Evolutionary conservation across 2,113 vertebrate species (phyloP).

Genomic region (Bagarius yarrelli): DNA sequence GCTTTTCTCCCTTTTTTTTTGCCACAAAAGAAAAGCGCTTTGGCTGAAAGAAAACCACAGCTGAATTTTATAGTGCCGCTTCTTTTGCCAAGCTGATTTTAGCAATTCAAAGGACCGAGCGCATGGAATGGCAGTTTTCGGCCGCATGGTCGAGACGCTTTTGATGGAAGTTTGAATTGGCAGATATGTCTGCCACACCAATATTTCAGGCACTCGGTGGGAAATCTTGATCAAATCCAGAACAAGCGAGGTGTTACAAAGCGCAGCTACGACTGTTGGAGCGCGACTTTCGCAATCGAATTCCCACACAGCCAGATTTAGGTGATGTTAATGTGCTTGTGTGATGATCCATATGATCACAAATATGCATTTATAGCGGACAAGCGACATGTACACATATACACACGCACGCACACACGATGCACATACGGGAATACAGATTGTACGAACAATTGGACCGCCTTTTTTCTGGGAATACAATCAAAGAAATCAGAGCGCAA

Average conservation of each 20-base stretch:
- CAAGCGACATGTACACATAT: conserved; percentile 12
- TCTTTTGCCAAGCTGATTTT: conserved; percentile 81
- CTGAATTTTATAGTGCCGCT: conserved; percentile 78
- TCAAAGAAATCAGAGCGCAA: conserved; percentile 53
- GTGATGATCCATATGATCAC: conserved; percentile 55
- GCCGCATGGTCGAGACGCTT: conserved; percentile 64
- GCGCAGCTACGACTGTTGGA: conserved; percentile 60
- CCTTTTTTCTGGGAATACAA: conserved; percentile 50
- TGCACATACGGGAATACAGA: conserved; percentile 44
- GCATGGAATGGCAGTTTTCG: conserved; percentile 71
- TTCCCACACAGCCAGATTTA: conserved; percentile 65
- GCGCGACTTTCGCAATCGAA: conserved; percentile 64
- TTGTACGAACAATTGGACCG: conserved; percentile 50
- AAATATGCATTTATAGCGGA: conserved; percentile 42
- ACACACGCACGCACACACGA: conserved; percentile 9
- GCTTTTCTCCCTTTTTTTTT: conserved; percentile 69
- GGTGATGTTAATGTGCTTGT: conserved; percentile 64
- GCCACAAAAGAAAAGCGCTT: conserved; percentile 79
- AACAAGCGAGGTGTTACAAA: conserved; percentile 56
- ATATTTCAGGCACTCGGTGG: conserved; percentile 73
- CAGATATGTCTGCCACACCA: conserved; percentile 71
- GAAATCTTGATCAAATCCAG: conserved; percentile 74
- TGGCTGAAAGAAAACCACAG: conserved; percentile 80
- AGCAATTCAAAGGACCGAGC: conserved; percentile 76
- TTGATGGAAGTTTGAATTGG: conserved; percentile 75